A percentile compares a stretch with the other conserved stretches of the same genome.
These are phyloP conservation scores for Pissodes strobi DNA, from an alignment of 1,140 invertebrate genomes.

Conservation along the genomic window DNA sequence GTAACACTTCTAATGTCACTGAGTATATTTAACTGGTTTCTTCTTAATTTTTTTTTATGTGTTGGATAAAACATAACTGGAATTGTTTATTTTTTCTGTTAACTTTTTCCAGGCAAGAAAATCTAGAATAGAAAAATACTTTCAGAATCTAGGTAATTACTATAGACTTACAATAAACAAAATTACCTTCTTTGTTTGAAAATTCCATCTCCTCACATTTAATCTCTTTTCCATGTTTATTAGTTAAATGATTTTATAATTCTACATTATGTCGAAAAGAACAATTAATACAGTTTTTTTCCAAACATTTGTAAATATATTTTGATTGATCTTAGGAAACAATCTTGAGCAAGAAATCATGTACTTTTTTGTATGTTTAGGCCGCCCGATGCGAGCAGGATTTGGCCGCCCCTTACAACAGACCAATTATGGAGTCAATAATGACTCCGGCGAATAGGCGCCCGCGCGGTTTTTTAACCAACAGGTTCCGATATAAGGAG, in stretches of 20 bases:
- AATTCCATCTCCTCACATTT: slow-evolving; percentile 4
- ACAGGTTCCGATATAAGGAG: too few relatives aligned
- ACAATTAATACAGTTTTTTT: slow-evolving; percentile 5
- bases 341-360: not conserved
- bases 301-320: slow-evolving; percentile 12
- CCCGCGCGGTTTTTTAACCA: too few relatives aligned
- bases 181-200: slow-evolving; percentile 10
- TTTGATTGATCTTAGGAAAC: slow-evolving; percentile 11
- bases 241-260: slow-evolving; percentile 8
- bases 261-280: slow-evolving; percentile 5
- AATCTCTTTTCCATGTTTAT: not conserved
- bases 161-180: not conserved
- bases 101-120: slow-evolving; percentile 24
- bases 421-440: too few relatives aligned
- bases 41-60: not conserved
- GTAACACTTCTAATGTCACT: too few relatives aligned
- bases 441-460: too few relatives aligned
- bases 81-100: slow-evolving; percentile 23
- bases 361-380: slow-evolving; percentile 10
- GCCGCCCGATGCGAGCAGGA: too few relatives aligned
- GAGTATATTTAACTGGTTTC: slow-evolving; percentile 4
- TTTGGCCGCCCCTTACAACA: too few relatives aligned
- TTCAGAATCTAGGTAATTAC: too few relatives aligned
- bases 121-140: not conserved
- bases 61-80: slow-evolving; percentile 6